Evolutionary conservation across 2,888 invertebrate genomes (phyloP), one percentile per base, ranked within the genome.

Genomic region (Stegana nigrithorax): DNA sequence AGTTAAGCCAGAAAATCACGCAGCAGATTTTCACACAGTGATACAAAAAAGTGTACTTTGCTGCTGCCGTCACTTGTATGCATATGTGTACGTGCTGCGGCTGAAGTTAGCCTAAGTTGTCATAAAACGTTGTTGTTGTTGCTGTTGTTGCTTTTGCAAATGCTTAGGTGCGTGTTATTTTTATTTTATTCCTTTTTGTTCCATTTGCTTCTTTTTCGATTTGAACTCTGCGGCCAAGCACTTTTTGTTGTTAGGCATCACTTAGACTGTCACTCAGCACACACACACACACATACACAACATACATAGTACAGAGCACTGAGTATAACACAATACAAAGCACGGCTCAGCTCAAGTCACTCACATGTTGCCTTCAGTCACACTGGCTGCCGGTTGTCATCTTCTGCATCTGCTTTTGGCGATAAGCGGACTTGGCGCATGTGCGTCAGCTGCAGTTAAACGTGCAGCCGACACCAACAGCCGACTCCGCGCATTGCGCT

Each of bases 21-120:
- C n/a, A n/a, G 7, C 19, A 29, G 63, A 57, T 71, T 73, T 73
- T 73, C 73, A 67, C 73, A 73, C 73, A 72, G 71, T 71, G 73
- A 73, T 73, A 73, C 72, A 67, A 63, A 60, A 66, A 64, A 66
- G 66, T 64, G 67, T 64, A 66, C 60, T 63, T 70, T 68, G 64
- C 71, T 66, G 70, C 67, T 71, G 73, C 71, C 67, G 69, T 67
- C 66, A 65, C 66, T 66, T 69, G 64, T 67, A n/a, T n/a, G n/a
- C 68, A 67, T 69, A 67, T n/a, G n/a, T n/a, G n/a, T n/a, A n/a
- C n/a, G n/a, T n/a, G n/a, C n/a, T n/a, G n/a, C n/a, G n/a, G n/a
- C n/a, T n/a, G n/a, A 67, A 59, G 60, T 66, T 44, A 32, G 23
- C 36, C 44, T 45, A n/a, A 21, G 57, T 62, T 70, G 76, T 73